Conservation (phyloP, 2,888 invertebrate genomes). For the Auanema sp. region DNA sequence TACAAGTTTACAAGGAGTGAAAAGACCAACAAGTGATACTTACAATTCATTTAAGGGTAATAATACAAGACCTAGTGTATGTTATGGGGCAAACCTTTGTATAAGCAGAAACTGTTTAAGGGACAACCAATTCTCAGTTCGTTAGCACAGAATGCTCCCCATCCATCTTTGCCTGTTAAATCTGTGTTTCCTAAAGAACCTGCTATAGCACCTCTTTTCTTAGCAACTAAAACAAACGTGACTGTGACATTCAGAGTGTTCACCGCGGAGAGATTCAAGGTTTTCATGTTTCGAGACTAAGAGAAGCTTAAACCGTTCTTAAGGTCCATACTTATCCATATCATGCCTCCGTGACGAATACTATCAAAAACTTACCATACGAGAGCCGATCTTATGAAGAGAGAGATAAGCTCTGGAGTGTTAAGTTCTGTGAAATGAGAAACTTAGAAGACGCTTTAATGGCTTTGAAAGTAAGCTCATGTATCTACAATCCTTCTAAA, state of each 20-base stretch:
- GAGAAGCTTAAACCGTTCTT: constrained; percentile 5
- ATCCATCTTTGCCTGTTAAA: no score
- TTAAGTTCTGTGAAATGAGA: constrained; percentile 24
- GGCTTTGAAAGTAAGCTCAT: constrained; percentile 4
- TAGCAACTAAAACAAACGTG: no score
- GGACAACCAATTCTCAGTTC: no score
- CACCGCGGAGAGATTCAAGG: background rate
- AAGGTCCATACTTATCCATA: constrained; percentile 46
- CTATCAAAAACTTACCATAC: constrained; percentile 30
- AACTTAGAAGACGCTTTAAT: constrained; percentile 13
- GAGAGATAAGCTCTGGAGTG: constrained; percentile 21
- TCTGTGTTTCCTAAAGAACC: no score
- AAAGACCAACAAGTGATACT: no score
- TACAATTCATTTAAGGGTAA: no score
- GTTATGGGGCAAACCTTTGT: no score
- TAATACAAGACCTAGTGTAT: no score
- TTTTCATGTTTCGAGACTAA: background rate
- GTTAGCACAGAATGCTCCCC: no score
- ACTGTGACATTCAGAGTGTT: background rate
- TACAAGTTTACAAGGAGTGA: background rate
- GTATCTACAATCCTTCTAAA: no score
- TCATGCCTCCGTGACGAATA: constrained; percentile 30
- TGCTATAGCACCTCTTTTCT: no score
- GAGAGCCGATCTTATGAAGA: constrained; percentile 30
- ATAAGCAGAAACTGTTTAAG: no score